Evolutionary conservation across 2,888 invertebrate species (phyloP).

Genomic region (Sylvicola cinctus): DNA sequence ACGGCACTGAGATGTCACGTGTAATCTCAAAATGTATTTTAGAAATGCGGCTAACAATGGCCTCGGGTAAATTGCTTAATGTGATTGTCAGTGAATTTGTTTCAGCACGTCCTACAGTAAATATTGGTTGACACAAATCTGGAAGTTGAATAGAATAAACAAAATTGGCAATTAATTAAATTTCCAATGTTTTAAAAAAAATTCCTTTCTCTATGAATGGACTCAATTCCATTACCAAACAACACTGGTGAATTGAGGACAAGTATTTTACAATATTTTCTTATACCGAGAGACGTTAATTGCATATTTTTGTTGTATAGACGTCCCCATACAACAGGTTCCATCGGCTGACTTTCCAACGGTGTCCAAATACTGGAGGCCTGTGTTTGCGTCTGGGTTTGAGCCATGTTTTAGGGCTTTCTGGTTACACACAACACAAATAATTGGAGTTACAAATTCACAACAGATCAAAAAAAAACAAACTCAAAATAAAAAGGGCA

Average conservation of each 20-base stretch:
- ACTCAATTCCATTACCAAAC: not conserved
- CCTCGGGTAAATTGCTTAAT: slow-evolving; percentile 23
- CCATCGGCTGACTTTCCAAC: slow-evolving; percentile 22
- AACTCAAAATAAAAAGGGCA: too few species aligned
- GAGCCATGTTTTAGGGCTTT: not conserved
- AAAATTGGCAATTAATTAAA: slow-evolving; percentile 7
- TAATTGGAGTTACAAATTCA: too few species aligned
- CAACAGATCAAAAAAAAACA: too few species aligned
- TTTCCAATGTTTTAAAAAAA: too few species aligned
- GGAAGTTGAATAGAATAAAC: slow-evolving; percentile 18
- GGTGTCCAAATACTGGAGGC: slow-evolving; percentile 19
- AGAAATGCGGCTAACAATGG: slow-evolving; percentile 25
- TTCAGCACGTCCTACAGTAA: slow-evolving; percentile 9
- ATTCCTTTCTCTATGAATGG: too few species aligned
- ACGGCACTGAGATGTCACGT: slow-evolving; percentile 19
- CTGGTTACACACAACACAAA: slow-evolving; percentile 8
- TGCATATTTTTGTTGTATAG: slow-evolving; percentile 21
- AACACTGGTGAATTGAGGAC: slow-evolving; percentile 15
- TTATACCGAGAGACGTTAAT: slow-evolving; percentile 22
- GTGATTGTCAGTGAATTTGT: slow-evolving; percentile 21
- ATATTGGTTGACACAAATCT: slow-evolving; percentile 25
- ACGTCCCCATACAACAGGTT: slow-evolving; percentile 22
- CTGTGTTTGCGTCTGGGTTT: slow-evolving; percentile 16
- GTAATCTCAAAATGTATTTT: slow-evolving; percentile 30
- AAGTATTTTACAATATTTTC: slow-evolving; percentile 13